These are phyloP conservation scores for Euura saliciscinereae DNA, from an alignment of 1,140 invertebrate genomes.

Conservation along the genomic window DNA sequence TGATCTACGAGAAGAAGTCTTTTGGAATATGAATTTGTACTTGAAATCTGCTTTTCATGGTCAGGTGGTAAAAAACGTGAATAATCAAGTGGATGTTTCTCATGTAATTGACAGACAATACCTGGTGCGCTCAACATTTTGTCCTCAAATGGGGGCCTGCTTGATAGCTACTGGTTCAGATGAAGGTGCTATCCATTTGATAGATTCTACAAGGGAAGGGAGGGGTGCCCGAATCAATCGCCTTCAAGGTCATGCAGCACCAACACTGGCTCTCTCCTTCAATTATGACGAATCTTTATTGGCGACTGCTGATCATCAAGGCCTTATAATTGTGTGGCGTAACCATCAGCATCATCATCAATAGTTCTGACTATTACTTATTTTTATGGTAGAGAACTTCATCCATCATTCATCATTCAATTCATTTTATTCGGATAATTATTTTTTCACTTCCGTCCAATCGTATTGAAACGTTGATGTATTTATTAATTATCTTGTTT, in stretches of 20 bases:
- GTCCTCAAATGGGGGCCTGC: conserved; percentile 66
- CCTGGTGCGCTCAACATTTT: conserved; percentile 79
- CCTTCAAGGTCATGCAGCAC: conserved; percentile 82
- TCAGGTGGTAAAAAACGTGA: no score
- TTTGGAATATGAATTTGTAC: no score
- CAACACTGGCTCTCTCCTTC: conserved; percentile 83
- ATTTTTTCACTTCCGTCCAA: no score
- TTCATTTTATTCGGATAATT: no score
- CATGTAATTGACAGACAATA: conserved; percentile 46
- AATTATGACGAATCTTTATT: conserved; percentile 90
- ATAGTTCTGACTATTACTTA: no score
- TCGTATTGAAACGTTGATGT: no score
- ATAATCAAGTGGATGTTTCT: no score
- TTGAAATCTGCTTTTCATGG: no score
- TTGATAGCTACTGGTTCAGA: conserved; percentile 81
- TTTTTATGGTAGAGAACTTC: no score
- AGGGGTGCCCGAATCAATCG: conserved; percentile 79
- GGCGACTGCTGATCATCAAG: conserved; percentile 83
- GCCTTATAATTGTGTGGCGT: conserved; percentile 87
- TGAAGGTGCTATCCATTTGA: conserved; percentile 85
- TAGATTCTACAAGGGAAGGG: conserved; percentile 77
- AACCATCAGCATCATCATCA: conserved; percentile 34
- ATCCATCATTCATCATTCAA: no score
- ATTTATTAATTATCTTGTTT: no score
- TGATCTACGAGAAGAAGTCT: no score